These are phyloP conservation scores for Chaenocephalus aceratus DNA, from an alignment of 2,113 vertebrate genomes.

Conservation along the genomic window DNA sequence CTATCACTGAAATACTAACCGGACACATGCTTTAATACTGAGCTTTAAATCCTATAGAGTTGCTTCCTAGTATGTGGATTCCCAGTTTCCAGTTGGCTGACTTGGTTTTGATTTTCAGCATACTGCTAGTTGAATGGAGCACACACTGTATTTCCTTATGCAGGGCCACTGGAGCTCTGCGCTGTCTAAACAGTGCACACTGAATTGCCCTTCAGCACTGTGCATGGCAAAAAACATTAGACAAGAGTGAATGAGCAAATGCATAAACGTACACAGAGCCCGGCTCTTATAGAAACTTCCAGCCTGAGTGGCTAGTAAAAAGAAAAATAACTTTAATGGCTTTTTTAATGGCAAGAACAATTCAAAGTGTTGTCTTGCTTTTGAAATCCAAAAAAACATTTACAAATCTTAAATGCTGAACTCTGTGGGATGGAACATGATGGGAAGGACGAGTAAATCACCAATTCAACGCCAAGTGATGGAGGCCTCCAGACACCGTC, in stretches of 20 bases:
- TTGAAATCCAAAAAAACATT: constrained; percentile 26
- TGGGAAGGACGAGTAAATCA: constrained; percentile 48
- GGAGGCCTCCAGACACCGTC: constrained; percentile 62
- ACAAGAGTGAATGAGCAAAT: constrained; percentile 45
- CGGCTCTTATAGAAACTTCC: constrained; percentile 21
- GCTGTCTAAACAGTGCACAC: constrained; percentile 50
- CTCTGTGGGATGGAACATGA: constrained; percentile 44
- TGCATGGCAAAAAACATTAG: constrained; percentile 51
- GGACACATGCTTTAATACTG: constrained; percentile 40
- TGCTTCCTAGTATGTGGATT: constrained; percentile 38
- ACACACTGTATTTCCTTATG: constrained; percentile 56
- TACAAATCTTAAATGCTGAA: constrained; percentile 9
- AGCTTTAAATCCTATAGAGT: background rate
- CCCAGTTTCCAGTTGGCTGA: constrained; percentile 25
- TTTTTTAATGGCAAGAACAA: constrained; percentile 15
- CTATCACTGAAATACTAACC: constrained; percentile 14
- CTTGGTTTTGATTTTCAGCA: constrained; percentile 41
- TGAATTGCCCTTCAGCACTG: constrained; percentile 25
- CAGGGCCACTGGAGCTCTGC: constrained; percentile 27
- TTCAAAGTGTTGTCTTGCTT: constrained; percentile 11
- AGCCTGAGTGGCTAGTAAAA: constrained; percentile 2
- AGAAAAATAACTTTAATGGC: constrained; percentile 7
- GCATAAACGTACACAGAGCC: constrained; percentile 33
- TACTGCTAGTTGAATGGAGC: constrained; percentile 30
- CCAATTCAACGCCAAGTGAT: constrained; percentile 56